Base-by-base conservation (phyloP, 1,140 invertebrate genomes). In the Steinernema khuongi region DNA sequence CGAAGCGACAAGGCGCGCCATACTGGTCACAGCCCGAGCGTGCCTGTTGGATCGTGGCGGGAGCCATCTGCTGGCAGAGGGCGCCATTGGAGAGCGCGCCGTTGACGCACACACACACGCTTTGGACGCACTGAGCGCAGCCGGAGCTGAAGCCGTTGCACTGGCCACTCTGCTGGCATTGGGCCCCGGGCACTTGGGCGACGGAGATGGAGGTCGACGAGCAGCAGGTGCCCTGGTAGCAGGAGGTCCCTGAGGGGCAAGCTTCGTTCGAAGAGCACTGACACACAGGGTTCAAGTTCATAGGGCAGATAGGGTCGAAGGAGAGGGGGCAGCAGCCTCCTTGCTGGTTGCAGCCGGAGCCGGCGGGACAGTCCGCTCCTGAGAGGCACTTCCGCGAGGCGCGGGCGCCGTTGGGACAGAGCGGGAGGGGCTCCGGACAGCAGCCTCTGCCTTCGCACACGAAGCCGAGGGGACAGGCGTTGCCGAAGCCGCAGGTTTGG, bases 1-100 rank as follows among this genome's bases (percentile, higher is more conserved):
- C 31, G 30, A 73, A 81, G 31, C 67, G 29, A 66, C 79, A 80
- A 26, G 81, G 79, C 1, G 43, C 66, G 14, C 81, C 81, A 70
- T 79, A 83, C 69, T 83, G 81, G 43, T 83, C 81, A 68, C 81
- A 83, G 28, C 80, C 81, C 36, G 71, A 77, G 67, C 81, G 72
- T 18, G 82, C 81, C 29, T 71, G 30, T 18, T 67, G 32, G 18
- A 84, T 36, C 1, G 80, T 31, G 0, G 71, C 66, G 0, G 79
- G 70, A 0, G 66, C 66, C 41, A 73, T 70, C 50, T 75, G 71
- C 26, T 75, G 66, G 68, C 81, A 83, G 0, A 71, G 41, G 14
- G 77, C 82, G 28, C 81, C 81, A 70, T 83, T 83, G 0, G 81
- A 83, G 29, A 72, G 74, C 18, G 78, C 73, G 28, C 82, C 81